Conservation (phyloP, 2,113 vertebrate genomes). For the Panthera tigris region DNA sequence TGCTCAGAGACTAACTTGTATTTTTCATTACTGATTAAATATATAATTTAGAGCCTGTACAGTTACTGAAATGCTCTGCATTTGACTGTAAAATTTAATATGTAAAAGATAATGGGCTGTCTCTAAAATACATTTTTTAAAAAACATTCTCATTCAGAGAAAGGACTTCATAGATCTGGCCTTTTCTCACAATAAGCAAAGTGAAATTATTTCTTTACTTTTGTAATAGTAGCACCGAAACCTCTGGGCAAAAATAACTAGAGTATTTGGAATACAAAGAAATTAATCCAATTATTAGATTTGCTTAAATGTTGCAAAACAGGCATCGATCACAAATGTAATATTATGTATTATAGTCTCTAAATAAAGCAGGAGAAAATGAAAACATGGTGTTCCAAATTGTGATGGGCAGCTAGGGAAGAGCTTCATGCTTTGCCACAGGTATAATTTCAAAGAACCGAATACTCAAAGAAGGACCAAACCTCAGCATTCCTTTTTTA, state of each 20-base stretch:
- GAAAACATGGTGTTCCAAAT: neutral
- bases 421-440: neutral
- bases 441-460: conserved; percentile 57
- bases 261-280: conserved; percentile 6
- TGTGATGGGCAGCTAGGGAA: neutral
- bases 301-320: conserved; percentile 33
- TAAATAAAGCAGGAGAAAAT: neutral
- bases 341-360: neutral
- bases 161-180: neutral
- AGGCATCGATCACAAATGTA: neutral
- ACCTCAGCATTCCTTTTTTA: conserved; percentile 26
- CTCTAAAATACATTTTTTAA: conserved; percentile 37
- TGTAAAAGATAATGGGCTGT: conserved; percentile 33
- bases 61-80: conserved; percentile 19
- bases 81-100: conserved; percentile 47
- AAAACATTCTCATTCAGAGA: neutral
- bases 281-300: conserved; percentile 56
- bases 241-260: neutral
- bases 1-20: neutral
- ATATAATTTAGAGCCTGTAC: conserved; percentile 43
- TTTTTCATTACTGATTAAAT: conserved; percentile 58
- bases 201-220: conserved; percentile 46
- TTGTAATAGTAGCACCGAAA: neutral
- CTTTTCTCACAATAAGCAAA: conserved; percentile 50
- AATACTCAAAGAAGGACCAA: neutral